Conservation (phyloP, 2,888 invertebrate species). For the Luperina nickerlii region DNA sequence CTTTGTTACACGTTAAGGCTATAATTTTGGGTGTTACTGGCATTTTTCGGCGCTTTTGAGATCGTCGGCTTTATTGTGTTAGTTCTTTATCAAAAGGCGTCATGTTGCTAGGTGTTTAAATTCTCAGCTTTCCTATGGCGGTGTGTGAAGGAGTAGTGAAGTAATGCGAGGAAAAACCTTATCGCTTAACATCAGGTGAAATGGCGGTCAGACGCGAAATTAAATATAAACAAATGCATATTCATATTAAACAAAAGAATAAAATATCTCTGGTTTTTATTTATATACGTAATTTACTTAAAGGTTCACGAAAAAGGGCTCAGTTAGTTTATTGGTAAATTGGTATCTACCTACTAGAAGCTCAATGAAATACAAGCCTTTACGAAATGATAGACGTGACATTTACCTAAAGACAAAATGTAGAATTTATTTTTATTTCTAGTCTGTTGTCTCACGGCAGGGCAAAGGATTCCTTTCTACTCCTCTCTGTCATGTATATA, state of each 20-base stretch:
- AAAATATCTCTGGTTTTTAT: background rate
- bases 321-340: background rate
- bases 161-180: too few species aligned
- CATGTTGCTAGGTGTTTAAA: slow-evolving; percentile 24
- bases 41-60: slow-evolving; percentile 50
- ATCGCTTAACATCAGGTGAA: background rate
- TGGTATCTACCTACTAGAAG: background rate
- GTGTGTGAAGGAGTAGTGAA: background rate
- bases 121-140: background rate
- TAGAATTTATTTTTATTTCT: background rate
- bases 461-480: background rate
- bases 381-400: background rate
- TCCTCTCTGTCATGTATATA: background rate
- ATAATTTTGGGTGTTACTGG: slow-evolving; percentile 60
- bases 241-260: background rate
- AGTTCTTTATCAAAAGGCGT: slow-evolving; percentile 24
- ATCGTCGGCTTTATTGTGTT: slow-evolving; percentile 42
- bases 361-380: background rate
- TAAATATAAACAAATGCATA: background rate
- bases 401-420: background rate
- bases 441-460: too few species aligned
- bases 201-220: background rate
- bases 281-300: background rate
- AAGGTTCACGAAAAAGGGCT: background rate
- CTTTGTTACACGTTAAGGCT: slow-evolving; percentile 57